These are phyloP conservation scores for Aleiodes alternator DNA, from an alignment of 2,888 invertebrate species.

Conservation along the genomic window DNA sequence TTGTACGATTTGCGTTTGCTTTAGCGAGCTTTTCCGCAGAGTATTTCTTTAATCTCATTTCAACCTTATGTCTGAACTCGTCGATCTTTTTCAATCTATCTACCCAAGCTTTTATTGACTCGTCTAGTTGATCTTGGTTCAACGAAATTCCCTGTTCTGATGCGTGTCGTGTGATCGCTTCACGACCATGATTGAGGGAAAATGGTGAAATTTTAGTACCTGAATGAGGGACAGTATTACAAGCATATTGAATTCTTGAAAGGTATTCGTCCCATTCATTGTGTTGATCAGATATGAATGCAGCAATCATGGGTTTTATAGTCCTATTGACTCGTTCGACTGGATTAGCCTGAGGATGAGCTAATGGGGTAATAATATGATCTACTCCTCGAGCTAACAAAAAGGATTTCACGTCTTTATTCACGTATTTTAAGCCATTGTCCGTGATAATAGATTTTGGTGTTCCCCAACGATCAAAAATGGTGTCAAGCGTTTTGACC, in stretches of 20 bases:
- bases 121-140: conserved; percentile 29
- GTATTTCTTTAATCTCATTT: conserved; percentile 15
- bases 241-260: conserved; percentile 45
- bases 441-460: conserved; percentile 45
- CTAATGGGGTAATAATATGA: conserved; percentile 40
- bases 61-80: conserved; percentile 42
- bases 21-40: conserved; percentile 17
- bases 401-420: conserved; percentile 44
- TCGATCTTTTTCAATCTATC: background rate
- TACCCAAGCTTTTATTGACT: conserved; percentile 6
- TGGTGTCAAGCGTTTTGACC: conserved; percentile 6
- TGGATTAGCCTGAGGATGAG: conserved; percentile 50
- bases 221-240: conserved; percentile 39
- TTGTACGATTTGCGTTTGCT: background rate
- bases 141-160: background rate
- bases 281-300: conserved; percentile 31
- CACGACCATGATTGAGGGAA: conserved; percentile 42
- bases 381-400: conserved; percentile 39
- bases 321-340: conserved; percentile 48
- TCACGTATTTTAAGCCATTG: conserved; percentile 49
- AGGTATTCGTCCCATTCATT: conserved; percentile 36
- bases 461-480: conserved; percentile 43
- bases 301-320: conserved; percentile 40
- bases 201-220: conserved; percentile 37
- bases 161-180: conserved; percentile 28